These are phyloP conservation scores for Ophioderma brevispina DNA, from an alignment of 35 echinoderm and acorn worm genomes.

Conservation along the genomic window DNA sequence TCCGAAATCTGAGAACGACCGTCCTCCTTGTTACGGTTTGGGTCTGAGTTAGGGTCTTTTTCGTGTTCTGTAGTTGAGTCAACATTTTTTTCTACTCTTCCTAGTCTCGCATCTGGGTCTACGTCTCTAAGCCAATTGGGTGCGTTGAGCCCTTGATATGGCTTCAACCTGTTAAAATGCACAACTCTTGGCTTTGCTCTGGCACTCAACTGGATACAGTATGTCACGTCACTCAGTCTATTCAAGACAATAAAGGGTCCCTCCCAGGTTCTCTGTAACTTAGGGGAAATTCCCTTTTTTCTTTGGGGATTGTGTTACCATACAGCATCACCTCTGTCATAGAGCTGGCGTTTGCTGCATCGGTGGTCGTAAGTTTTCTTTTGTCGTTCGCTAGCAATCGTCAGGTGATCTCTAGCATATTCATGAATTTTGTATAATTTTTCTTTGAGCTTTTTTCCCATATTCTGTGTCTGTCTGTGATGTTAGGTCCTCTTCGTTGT, in stretches of 20 bases:
- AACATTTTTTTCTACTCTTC: no score
- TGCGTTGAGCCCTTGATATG: constrained; percentile 31
- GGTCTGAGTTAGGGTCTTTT: no score
- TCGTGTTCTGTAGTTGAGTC: no score
- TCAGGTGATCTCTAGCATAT: neutral
- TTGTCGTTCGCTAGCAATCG: constrained; percentile 12
- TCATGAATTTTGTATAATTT: neutral
- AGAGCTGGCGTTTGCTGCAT: neutral
- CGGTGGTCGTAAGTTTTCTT: neutral
- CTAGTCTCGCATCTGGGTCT: no score
- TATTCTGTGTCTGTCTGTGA: no score
- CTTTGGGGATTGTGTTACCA: constrained; percentile 7
- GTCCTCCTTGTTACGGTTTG: no score
- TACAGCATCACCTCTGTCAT: constrained; percentile 22
- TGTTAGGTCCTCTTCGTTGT: neutral
- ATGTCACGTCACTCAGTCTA: constrained; percentile 57
- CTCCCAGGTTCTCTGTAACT: constrained; percentile 43
- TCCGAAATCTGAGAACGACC: no score
- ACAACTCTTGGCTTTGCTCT: constrained; percentile 35
- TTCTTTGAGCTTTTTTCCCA: neutral
- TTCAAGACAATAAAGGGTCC: constrained; percentile 39
- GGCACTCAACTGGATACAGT: neutral
- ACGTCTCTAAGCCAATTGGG: neutral
- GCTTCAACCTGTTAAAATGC: constrained; percentile 44
- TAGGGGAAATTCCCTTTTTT: constrained; percentile 43